A percentile compares a stretch with the other conserved stretches of the same genome.
These are phyloP conservation scores for Tridacna crocea DNA, from an alignment of 2,888 invertebrate species.

Conservation along the genomic window DNA sequence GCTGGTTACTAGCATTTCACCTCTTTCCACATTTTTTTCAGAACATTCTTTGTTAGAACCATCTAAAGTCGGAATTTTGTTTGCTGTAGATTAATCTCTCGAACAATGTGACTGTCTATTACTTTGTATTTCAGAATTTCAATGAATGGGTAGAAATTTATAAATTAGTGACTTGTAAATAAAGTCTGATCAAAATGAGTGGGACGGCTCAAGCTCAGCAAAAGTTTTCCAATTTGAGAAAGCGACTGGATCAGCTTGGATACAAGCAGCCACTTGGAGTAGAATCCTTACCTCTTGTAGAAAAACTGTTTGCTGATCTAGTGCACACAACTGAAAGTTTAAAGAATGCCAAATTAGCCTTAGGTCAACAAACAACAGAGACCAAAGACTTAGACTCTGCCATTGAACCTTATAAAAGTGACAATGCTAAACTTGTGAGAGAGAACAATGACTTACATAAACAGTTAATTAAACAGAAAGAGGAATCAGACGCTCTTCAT, in stretches of 20 bases:
- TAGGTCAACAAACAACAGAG: slow-evolving; percentile 71
- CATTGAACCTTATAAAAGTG: slow-evolving; percentile 83
- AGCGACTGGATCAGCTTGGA: slow-evolving; percentile 92
- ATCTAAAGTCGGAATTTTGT: too few relatives aligned
- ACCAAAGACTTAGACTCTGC: slow-evolving; percentile 72
- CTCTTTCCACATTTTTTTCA: too few relatives aligned
- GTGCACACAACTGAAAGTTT: slow-evolving; percentile 94
- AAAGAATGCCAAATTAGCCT: slow-evolving; percentile 90
- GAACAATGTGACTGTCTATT: too few relatives aligned
- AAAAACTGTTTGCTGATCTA: slow-evolving; percentile 92
- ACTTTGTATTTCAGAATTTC: too few relatives aligned
- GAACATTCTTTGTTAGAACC: too few relatives aligned
- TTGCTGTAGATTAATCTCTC: too few relatives aligned
- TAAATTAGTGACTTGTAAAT: too few relatives aligned
- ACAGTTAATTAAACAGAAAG: slow-evolving; percentile 81
- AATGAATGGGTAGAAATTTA: too few relatives aligned
- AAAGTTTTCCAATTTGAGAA: slow-evolving; percentile 86
- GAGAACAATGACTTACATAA: slow-evolving; percentile 84
- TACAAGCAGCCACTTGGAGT: slow-evolving; percentile 90
- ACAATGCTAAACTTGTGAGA: slow-evolving; percentile 84
- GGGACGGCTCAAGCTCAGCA: slow-evolving; percentile 79
- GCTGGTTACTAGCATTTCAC: too few relatives aligned
- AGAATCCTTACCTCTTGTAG: slow-evolving; percentile 92
- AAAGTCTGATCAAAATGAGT: slow-evolving; percentile 48
- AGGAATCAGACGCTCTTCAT: slow-evolving; percentile 77